These are phyloP conservation scores for Drosophila nikananu DNA, from an alignment of 1,140 invertebrate genomes.

Conservation along the genomic window DNA sequence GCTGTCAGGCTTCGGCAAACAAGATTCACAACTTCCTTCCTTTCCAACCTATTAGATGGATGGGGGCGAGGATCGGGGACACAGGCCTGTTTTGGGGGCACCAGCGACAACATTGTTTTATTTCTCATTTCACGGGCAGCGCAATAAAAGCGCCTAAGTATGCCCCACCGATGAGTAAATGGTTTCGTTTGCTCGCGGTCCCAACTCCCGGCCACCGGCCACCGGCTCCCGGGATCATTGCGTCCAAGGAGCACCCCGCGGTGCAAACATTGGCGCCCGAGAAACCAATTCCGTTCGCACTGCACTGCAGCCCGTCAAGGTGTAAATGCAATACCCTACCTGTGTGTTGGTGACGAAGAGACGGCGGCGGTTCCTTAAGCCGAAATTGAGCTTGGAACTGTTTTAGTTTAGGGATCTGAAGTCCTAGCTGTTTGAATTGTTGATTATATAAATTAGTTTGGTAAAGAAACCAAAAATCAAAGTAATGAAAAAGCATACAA, in stretches of 20 bases:
- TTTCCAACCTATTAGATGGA: constrained; percentile 47
- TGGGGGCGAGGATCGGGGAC: constrained; percentile 4
- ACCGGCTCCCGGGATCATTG: constrained; percentile 54
- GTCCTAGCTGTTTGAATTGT: not conserved
- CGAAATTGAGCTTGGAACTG: not conserved
- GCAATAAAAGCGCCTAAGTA: constrained; percentile 72
- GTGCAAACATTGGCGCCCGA: constrained; percentile 77
- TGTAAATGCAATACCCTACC: constrained; percentile 24
- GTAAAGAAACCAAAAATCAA: too few relatives aligned
- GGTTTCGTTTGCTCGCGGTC: constrained; percentile 53
- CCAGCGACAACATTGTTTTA: constrained; percentile 77
- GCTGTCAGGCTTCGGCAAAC: constrained; percentile 57
- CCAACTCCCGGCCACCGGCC: not conserved
- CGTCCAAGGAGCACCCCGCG: constrained; percentile 65
- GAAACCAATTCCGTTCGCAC: constrained; percentile 36
- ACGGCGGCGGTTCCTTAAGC: not conserved
- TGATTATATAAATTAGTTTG: not conserved
- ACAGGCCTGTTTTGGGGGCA: constrained; percentile 30
- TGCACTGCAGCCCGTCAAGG: constrained; percentile 14
- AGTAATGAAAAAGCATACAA: not conserved
- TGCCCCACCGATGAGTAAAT: constrained; percentile 62
- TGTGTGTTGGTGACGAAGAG: rapidly evolving
- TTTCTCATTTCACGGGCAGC: constrained; percentile 75
- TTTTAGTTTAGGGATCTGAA: not conserved
- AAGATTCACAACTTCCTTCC: constrained; percentile 79